Percentiles rank a stretch among this genome's conserved stretches.
Conservation (phyloP, 1,140 invertebrate species). For the Lethrus apterus region DNA sequence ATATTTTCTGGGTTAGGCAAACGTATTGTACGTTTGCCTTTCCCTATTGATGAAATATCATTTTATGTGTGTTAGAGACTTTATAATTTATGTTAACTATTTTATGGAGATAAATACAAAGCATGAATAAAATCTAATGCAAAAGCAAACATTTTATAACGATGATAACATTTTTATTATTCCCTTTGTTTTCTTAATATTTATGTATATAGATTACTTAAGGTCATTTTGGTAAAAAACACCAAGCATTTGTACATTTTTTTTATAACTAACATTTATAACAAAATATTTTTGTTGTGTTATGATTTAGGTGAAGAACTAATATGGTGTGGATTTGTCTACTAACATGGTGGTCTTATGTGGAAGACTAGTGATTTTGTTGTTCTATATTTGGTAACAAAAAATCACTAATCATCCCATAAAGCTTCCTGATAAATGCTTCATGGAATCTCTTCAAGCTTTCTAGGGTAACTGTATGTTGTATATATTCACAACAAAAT, state of each 20-base stretch:
- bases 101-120: not conserved
- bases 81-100: too few relatives aligned
- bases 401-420: slow-evolving; percentile 94
- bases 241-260: slow-evolving; percentile 8
- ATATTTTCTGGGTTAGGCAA: too few relatives aligned
- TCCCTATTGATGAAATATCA: too few relatives aligned
- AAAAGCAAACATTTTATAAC: not conserved
- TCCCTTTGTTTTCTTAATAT: slow-evolving; percentile 1
- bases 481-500: too few relatives aligned
- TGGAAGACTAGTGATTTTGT: slow-evolving; percentile 99
- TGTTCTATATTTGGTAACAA: slow-evolving; percentile 90
- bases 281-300: slow-evolving; percentile 6
- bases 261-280: slow-evolving; percentile 5
- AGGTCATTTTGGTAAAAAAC: too few relatives aligned
- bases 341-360: slow-evolving; percentile 63
- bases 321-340: slow-evolving; percentile 33
- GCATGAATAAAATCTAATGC: too few relatives aligned
- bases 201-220: too few relatives aligned
- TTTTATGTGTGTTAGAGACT: too few relatives aligned
- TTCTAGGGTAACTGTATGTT: not conserved
- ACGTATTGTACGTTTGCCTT: too few relatives aligned
- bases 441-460: slow-evolving; percentile 19
- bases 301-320: too few relatives aligned
- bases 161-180: not conserved
- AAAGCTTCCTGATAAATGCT: slow-evolving; percentile 45